Evolutionary conservation across 2,797 vertebrate genomes (phyloP), one percentile per base, ranked within the genome.

Genomic region (Artibeus jamaicensis): DNA sequence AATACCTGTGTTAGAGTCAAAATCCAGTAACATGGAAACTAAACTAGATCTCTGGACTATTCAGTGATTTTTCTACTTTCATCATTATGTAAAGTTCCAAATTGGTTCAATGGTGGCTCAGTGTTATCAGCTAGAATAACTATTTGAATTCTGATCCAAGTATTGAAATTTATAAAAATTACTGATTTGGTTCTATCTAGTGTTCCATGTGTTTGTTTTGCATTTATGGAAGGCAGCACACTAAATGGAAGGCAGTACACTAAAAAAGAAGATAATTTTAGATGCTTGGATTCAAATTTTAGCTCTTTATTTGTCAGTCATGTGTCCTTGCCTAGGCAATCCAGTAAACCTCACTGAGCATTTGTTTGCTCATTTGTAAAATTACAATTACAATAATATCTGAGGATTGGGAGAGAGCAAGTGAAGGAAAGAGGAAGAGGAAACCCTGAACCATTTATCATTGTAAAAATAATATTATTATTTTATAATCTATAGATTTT

Each of bases 131-230:
- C 12, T 86, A 19, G n/a, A 70, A n/a, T 96, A 82, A 83, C 74
- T 83, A 67, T 86, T 3, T 81, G 76, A 92, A 50, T 77, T 86
- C 42, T 53, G 89, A 92, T 84, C 81, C 15, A 84, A 9, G 26
- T 76, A 57, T 70, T 91, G 34, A 34, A 88, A 82, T 95, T 91
- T 77, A 44, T 39, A 88, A 74, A 89, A 86, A n/a, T 50, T 19
- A 85, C 18, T 91, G 3, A 1, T 11, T 84, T 86, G 46, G 21
- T 50, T 79, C 3, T 94, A 19, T 76, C 62, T 16, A 70, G 6
- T 84, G 22, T 84, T 48, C 16, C 8, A 77, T 32, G 44, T 16
- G 29, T 82, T 89, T 77, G 14, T 65, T 94, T 85, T 88, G 14
- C n/a, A 26, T 48, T 79, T 83, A 44, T 0, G 50, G 62, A n/a